These are phyloP conservation scores for Tyto alba DNA, from an alignment of 2,113 vertebrate species.

Conservation along the genomic window DNA sequence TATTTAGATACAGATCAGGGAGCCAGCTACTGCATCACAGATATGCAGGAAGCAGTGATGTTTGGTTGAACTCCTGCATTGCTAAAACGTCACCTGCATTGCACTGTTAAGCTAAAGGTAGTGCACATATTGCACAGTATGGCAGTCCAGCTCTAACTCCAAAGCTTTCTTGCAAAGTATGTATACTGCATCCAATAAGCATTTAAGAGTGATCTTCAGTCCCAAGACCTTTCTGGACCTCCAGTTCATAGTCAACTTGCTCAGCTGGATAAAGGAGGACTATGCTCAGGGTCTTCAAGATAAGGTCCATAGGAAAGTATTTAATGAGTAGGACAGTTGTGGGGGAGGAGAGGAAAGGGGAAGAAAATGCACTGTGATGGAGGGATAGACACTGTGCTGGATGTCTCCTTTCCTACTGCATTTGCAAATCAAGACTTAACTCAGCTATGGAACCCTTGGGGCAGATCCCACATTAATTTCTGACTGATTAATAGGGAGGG, in stretches of 20 bases:
- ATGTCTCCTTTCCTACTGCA: neutral
- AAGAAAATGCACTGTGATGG: neutral
- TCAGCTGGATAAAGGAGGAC: neutral
- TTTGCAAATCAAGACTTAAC: neutral
- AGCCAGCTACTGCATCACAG: neutral
- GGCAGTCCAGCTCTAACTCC: neutral
- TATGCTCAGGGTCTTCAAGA: neutral
- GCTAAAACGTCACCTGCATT: neutral
- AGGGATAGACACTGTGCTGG: neutral
- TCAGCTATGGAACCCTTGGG: neutral
- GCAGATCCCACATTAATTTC: neutral
- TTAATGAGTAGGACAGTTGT: neutral
- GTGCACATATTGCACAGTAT: accelerated
- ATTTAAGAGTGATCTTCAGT: neutral
- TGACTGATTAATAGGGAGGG: neutral
- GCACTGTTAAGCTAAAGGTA: neutral
- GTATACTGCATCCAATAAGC: neutral
- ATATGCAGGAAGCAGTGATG: neutral
- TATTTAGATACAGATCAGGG: neutral
- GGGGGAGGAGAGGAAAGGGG: neutral
- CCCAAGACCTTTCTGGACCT: neutral
- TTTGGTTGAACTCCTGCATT: neutral
- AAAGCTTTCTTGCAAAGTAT: neutral
- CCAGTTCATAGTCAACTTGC: neutral
- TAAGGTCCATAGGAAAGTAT: neutral